phyloP scores from a whole-genome alignment of 2,797 vertebrate species.

The Enteromius unitaeniatus region DNA sequence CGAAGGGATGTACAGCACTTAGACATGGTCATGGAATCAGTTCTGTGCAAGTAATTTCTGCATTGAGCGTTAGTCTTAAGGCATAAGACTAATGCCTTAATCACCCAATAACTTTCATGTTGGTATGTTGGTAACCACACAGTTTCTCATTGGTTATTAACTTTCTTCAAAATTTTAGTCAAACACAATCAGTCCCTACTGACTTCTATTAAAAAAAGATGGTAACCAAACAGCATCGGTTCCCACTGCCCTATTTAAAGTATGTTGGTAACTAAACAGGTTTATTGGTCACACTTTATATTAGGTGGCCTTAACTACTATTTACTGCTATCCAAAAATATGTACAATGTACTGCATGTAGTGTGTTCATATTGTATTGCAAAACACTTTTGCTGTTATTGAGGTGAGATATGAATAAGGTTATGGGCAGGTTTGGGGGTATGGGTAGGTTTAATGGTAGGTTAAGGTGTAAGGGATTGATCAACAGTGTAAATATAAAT shows the following conservation, averaged over 20 bases:
- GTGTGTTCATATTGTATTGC: too few relatives aligned
- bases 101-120: background rate
- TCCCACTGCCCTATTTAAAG: too few relatives aligned
- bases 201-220: too few relatives aligned
- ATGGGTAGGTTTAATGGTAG: background rate
- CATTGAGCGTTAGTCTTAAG: background rate
- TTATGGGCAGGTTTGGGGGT: background rate
- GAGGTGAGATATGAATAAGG: too few relatives aligned
- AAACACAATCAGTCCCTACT: too few relatives aligned
- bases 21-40: background rate
- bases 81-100: background rate
- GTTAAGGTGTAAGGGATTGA: background rate
- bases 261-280: too few relatives aligned
- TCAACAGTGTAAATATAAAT: background rate
- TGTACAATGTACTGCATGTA: too few relatives aligned
- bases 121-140: background rate
- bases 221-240: too few relatives aligned
- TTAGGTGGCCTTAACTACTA: too few relatives aligned
- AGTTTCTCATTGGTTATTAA: background rate
- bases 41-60: background rate
- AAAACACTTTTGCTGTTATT: background rate
- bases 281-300: too few relatives aligned
- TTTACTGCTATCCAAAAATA: too few relatives aligned
- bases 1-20: conserved; percentile 14
- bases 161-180: too few relatives aligned